Percentiles rank a stretch among this genome's conserved stretches.
Evolutionary conservation across 1,140 invertebrate species (phyloP).

Genomic region (Lutraria rhynchaena): DNA sequence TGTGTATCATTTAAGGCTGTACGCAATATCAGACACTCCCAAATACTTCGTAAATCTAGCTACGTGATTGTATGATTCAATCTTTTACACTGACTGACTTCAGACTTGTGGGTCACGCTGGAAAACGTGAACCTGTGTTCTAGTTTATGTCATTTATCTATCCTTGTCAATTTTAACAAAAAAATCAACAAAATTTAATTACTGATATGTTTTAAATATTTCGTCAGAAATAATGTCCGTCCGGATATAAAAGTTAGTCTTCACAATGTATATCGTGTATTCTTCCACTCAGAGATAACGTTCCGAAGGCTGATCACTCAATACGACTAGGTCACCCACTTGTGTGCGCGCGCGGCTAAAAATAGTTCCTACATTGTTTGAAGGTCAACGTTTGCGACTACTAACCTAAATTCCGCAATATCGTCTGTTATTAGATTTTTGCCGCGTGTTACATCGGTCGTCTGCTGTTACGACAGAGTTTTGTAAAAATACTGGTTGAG

Average conservation of each 20-base stretch:
- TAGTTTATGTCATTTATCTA: too few species aligned
- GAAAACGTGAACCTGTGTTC: too few species aligned
- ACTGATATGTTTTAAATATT: neutral
- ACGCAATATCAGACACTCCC: too few species aligned
- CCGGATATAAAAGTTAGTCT: constrained; percentile 1
- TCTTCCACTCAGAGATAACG: neutral
- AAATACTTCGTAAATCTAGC: too few species aligned
- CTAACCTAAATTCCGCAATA: constrained; percentile 32
- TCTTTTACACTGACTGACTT: too few species aligned
- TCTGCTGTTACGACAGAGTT: too few species aligned
- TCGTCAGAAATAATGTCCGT: neutral
- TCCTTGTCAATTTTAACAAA: too few species aligned
- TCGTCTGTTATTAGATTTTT: constrained; percentile 8
- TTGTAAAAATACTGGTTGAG: too few species aligned
- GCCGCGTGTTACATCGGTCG: neutral
- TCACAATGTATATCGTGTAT: neutral
- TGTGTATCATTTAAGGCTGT: too few species aligned
- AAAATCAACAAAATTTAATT: too few species aligned
- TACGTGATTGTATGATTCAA: too few species aligned
- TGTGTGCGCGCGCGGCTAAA: constrained; percentile 9
- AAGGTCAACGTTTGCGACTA: constrained; percentile 38
- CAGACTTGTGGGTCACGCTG: too few species aligned
- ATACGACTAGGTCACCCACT: constrained; percentile 35
- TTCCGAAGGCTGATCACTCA: neutral
- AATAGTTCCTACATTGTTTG: constrained; percentile 5